Conservation (phyloP, 2,113 vertebrate genomes). For the Myrmophylax atrothorax region DNA sequence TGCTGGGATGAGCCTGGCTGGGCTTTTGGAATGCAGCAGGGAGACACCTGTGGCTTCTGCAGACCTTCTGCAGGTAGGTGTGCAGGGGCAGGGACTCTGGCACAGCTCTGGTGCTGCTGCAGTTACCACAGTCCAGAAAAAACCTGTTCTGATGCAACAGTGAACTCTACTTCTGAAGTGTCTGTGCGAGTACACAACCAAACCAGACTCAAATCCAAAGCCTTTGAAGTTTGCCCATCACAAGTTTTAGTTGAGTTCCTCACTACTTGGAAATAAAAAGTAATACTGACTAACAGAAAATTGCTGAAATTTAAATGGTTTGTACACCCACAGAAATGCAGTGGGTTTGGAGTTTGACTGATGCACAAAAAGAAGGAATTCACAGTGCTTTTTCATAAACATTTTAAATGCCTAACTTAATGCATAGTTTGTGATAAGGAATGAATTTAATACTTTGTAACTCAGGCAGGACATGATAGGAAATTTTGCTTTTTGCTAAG, state of each 20-base stretch:
- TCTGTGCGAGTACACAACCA: neutral
- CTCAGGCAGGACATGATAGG: neutral
- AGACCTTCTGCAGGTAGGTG: neutral
- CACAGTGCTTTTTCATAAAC: constrained; percentile 30
- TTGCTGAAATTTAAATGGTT: constrained; percentile 51
- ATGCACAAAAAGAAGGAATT: constrained; percentile 53
- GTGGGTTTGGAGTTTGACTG: constrained; percentile 47
- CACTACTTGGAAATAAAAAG: neutral
- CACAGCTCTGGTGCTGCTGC: neutral
- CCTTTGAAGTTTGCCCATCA: neutral
- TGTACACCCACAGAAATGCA: constrained; percentile 58
- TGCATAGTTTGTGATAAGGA: constrained; percentile 21
- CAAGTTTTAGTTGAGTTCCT: neutral
- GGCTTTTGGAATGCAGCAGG: neutral
- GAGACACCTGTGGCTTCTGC: neutral
- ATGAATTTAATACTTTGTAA: constrained; percentile 38
- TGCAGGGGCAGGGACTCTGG: neutral
- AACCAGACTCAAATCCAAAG: neutral
- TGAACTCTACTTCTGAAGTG: neutral
- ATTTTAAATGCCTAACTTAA: constrained; percentile 53
- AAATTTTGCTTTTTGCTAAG: constrained; percentile 43
- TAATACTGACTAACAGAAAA: constrained; percentile 37
- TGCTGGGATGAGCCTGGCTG: neutral
- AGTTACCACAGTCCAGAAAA: neutral
- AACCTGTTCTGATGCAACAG: neutral